Base-by-base conservation (phyloP, 2,113 vertebrate genomes). In the Vicugna pacos region DNA sequence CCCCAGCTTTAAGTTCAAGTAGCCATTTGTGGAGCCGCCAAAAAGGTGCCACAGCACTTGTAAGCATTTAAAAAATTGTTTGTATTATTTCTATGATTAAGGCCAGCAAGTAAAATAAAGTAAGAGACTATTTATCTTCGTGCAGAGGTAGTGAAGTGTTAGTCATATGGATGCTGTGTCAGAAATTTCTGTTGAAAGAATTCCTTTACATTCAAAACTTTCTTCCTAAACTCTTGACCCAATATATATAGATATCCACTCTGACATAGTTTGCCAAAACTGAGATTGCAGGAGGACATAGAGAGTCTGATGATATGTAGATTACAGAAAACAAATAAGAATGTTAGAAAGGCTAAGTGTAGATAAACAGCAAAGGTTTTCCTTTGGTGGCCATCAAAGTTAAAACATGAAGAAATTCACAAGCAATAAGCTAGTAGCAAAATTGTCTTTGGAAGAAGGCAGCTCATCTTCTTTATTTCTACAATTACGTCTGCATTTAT, bases 331-430 rank as follows among this genome's bases (percentile, higher is more conserved):
- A 73, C 35, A 83, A 76, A 83, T 30, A 77, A 76, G 56, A 87
- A 94, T 88, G 35, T 81, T 85, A 64, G 32, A 89, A 95, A 82
- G 10, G 17, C 26, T 17, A 73, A 15, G 16, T 22, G 7, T 42
- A 94, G 89, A 89, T n/a, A 81, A 95, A 70, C 48, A 54, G 3
- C 72, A 69, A 35, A 32, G 11, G 32, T 52, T 95, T 94, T 56
- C 13, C 8, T 93, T 46, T 81, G 30, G 38, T 91, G 42, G 24
- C 72, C 13, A 70, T 65, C 24, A 82, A 86, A 77, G 15, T 38
- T 52, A 88, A 91, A 91, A 50, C 54, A 54, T 32, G 38, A 96
- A n/a, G 17, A 84, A 84, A 85, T 67, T 90, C 70, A 73, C 52
- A 60, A 24, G 28, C 42, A 81, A 85, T 82, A 82, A 82, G 50